Evolutionary conservation across 2,797 vertebrate genomes (phyloP).

Genomic region (Pangasius larnaudii): DNA sequence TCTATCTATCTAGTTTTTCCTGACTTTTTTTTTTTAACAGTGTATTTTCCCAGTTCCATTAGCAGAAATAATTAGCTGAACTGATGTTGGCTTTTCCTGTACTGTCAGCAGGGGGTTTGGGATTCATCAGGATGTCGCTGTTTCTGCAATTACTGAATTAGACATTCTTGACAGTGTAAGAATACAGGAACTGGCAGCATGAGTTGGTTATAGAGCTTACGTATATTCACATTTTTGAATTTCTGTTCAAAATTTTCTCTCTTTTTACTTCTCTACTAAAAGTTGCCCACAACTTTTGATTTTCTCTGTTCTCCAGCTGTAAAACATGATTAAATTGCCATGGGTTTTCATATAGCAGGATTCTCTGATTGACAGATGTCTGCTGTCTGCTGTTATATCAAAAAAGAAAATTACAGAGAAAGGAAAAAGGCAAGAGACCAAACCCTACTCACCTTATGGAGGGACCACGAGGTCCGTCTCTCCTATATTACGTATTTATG

Average conservation of each 20-base stretch:
- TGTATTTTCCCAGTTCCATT: neutral
- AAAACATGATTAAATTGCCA: neutral
- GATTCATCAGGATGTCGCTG: constrained; percentile 20
- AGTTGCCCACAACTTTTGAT: neutral
- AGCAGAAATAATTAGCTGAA: constrained; percentile 4
- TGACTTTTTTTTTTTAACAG: neutral
- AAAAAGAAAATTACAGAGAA: constrained; percentile 28
- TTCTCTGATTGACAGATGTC: neutral
- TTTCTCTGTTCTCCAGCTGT: neutral
- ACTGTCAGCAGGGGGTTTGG: neutral
- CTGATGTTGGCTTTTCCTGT: neutral
- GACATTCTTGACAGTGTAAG: constrained; percentile 13
- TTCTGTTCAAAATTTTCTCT: neutral
- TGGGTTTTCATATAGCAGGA: neutral
- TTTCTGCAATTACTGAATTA: constrained; percentile 37
- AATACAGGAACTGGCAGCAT: constrained; percentile 5
- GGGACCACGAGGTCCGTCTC: neutral
- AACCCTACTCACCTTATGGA: neutral
- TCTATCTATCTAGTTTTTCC: no score
- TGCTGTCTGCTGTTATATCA: neutral
- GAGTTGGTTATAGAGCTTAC: constrained; percentile 9
- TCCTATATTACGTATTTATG: constrained; percentile 28
- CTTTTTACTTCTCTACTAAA: neutral
- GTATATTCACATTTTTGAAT: neutral
- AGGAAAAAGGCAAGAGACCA: constrained; percentile 6